Evolutionary conservation across 2,113 vertebrate species (phyloP).

Genomic region (Benitochromis conjunctus): DNA sequence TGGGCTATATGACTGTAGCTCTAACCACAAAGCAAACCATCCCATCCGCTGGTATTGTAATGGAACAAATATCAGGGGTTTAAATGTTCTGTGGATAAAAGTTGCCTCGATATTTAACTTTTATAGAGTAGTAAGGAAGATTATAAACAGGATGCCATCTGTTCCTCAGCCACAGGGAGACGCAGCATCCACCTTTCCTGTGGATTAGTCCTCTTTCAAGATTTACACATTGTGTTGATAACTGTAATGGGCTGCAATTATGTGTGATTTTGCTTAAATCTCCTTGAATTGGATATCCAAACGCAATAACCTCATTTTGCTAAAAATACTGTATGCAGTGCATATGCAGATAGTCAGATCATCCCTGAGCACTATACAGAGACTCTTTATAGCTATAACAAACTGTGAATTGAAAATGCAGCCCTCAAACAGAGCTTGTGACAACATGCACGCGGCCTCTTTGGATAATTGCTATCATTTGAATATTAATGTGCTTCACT

Average conservation of each 20-base stretch:
- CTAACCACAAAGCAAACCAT: neutral
- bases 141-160: neutral
- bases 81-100: neutral
- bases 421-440: conserved; percentile 20
- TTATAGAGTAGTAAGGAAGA: neutral
- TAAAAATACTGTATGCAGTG: conserved; percentile 3
- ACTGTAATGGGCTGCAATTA: conserved; percentile 31
- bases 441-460: conserved; percentile 25
- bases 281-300: neutral
- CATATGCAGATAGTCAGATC: neutral
- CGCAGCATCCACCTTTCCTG: conserved; percentile 9
- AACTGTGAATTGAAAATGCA: conserved; percentile 12
- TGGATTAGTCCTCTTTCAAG: neutral
- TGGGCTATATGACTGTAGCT: neutral
- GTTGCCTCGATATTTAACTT: neutral
- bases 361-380: neutral
- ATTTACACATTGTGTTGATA: neutral
- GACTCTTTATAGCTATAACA: neutral
- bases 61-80: neutral
- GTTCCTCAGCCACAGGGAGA: neutral
- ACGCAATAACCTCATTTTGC: neutral
- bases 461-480: conserved; percentile 69
- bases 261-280: conserved; percentile 29
- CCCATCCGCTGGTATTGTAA: neutral
- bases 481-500: conserved; percentile 65